Evolutionary conservation across 2,113 vertebrate species (phyloP).

Genomic region (Rhinoptilus africanus): DNA sequence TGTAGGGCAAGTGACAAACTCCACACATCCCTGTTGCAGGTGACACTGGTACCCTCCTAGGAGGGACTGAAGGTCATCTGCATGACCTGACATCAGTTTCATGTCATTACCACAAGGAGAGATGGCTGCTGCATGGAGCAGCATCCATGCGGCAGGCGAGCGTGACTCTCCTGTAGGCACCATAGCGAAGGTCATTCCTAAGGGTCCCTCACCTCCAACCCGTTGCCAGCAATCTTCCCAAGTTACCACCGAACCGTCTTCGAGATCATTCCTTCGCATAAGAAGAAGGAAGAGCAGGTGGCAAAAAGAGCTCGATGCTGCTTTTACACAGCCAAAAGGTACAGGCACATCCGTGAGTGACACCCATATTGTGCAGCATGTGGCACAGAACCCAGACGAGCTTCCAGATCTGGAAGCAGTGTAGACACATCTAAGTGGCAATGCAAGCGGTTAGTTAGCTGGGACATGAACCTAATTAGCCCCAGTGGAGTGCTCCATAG

Average conservation of each 20-base stretch:
- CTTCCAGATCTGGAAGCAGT: not conserved
- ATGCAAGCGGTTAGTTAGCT: not conserved
- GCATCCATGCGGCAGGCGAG: not conserved
- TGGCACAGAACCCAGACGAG: not conserved
- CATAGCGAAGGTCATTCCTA: not conserved
- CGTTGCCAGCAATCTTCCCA: accelerated
- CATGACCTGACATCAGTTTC: not conserved
- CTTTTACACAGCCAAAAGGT: not conserved
- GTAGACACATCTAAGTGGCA: not conserved
- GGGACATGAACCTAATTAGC: not conserved
- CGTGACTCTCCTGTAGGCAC: accelerated
- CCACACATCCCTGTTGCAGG: not conserved
- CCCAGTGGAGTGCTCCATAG: not conserved
- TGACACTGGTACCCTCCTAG: not conserved
- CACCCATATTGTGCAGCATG: accelerated
- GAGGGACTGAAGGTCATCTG: not conserved
- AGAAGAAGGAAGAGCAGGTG: not conserved
- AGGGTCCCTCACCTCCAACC: not conserved
- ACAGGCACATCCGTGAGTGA: not conserved
- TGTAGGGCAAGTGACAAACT: not conserved
- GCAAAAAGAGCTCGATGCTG: not conserved
- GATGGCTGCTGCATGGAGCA: not conserved
- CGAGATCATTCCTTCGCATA: not conserved
- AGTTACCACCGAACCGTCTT: not conserved
- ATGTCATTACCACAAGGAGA: not conserved